Conservation (phyloP, 2,797 vertebrate genomes). For the Picus viridis region DNA sequence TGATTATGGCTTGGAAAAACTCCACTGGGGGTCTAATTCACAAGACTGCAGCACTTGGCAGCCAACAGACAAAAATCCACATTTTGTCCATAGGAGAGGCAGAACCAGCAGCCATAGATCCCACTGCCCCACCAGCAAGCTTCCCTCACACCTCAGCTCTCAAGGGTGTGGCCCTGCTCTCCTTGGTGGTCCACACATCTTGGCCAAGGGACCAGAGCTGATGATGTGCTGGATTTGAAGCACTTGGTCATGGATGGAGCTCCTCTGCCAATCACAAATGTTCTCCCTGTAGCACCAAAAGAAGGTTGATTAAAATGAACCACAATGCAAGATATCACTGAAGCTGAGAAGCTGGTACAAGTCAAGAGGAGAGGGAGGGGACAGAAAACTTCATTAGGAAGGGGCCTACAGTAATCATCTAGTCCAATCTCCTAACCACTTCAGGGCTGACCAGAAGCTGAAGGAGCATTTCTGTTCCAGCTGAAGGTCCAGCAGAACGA, state of each 20-base stretch:
- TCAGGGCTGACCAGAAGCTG: neutral
- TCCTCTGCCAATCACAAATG: neutral
- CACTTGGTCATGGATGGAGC: accelerated
- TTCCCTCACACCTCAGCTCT: neutral
- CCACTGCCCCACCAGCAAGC: neutral
- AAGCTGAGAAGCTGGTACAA: neutral
- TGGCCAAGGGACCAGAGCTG: accelerated
- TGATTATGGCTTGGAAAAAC: neutral
- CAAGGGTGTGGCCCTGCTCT: neutral
- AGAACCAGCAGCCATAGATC: neutral
- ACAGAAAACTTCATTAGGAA: neutral
- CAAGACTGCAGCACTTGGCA: neutral
- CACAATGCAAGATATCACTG: neutral
- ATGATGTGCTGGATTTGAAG: neutral
- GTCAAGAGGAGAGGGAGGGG: neutral
- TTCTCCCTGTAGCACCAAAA: neutral
- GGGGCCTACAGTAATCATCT: neutral
- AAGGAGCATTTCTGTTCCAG: neutral
- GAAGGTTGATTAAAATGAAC: neutral
- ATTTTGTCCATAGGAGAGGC: accelerated
- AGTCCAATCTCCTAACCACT: neutral
- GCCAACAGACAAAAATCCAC: neutral
- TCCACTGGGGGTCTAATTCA: neutral
- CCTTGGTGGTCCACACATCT: accelerated
- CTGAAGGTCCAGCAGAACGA: neutral